Evolutionary conservation across 2,888 invertebrate species (phyloP), one percentile per base, ranked within the genome.

Genomic region (Microchrysa polita): DNA sequence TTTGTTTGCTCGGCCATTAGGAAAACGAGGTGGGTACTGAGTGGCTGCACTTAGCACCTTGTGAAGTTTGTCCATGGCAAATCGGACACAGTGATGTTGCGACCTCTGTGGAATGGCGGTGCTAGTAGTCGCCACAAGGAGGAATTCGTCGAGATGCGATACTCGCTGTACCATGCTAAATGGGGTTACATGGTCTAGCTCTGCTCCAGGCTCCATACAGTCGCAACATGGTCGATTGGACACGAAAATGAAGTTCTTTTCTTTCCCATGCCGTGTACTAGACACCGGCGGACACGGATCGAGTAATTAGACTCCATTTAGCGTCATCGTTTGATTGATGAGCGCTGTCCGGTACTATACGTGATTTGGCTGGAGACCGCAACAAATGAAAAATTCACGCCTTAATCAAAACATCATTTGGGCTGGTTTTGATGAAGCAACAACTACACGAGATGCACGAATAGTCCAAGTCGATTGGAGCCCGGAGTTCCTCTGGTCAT

Each of bases 21-120:
- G n/a, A n/a, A 40, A 63, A 40, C 40, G 16, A 63, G 40, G 40
- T 63, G 40, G n/a, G 61, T 40, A 63, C 61, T 63, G 40, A 63
- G 61, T 63, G 40, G 40, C 16, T 63, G 61, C 42, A 63, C 61
- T 63, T 63, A 63, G 61, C 61, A 63, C 61, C 61, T 63, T 42
- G 40, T 34, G 27, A 34, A 7, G 27, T 34, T 34, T n/a, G 57
- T 57, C 4, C 27, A 27, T 9, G 23, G 48, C 48, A 4, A n/a
- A 48, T 34, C 27, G 27, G 27, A 34, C 7, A 7, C 27, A 5
- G 27, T 7, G 27, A 34, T 34, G 27, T 34, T 34, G 27, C 27
- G 27, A 34, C 27, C 27, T 34, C 27, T 34, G 27, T 34, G 27
- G n/a, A n/a, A 34, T 34, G 27, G 27, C 2, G 7, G 27, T 34